These are phyloP conservation scores for Zaprionus ornatus DNA, from an alignment of 1,140 invertebrate genomes.

Conservation along the genomic window DNA sequence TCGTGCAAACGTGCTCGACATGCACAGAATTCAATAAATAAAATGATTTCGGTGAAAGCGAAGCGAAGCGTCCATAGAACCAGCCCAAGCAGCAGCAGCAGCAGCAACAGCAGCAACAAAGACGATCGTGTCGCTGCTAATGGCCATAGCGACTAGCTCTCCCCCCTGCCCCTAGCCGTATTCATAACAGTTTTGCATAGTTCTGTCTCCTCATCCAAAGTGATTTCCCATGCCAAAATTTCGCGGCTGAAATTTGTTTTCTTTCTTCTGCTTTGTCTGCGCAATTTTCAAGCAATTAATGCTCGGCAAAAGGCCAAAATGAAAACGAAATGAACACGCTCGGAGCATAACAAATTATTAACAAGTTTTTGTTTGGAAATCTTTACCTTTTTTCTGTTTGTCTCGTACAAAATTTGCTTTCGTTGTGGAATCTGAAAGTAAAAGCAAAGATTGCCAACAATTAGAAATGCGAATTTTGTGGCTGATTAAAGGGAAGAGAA, in stretches of 20 bases:
- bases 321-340: slow-evolving; percentile 35
- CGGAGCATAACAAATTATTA: slow-evolving; percentile 30
- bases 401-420: slow-evolving; percentile 53
- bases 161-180: neutral
- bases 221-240: slow-evolving; percentile 30
- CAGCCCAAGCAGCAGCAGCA: slow-evolving; percentile 6
- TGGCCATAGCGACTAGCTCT: slow-evolving; percentile 33
- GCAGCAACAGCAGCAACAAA: slow-evolving; percentile 1
- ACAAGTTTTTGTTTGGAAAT: slow-evolving; percentile 17
- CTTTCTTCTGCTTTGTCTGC: neutral
- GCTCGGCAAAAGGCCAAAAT: slow-evolving; percentile 6
- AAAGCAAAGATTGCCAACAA: slow-evolving; percentile 37
- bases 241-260: neutral
- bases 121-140: slow-evolving; percentile 70
- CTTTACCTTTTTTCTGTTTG: slow-evolving; percentile 39
- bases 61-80: slow-evolving; percentile 45
- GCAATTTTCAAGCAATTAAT: slow-evolving; percentile 19
- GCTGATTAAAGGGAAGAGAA: neutral
- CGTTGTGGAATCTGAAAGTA: slow-evolving; percentile 65
- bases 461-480: neutral
- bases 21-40: slow-evolving; percentile 80
- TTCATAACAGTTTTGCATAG: slow-evolving; percentile 29
- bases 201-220: neutral
- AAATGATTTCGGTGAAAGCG: slow-evolving; percentile 79
- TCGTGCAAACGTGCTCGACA: slow-evolving; percentile 79